Conservation (phyloP, 2,113 vertebrate species). For the Rhinichthys klamathensis region DNA sequence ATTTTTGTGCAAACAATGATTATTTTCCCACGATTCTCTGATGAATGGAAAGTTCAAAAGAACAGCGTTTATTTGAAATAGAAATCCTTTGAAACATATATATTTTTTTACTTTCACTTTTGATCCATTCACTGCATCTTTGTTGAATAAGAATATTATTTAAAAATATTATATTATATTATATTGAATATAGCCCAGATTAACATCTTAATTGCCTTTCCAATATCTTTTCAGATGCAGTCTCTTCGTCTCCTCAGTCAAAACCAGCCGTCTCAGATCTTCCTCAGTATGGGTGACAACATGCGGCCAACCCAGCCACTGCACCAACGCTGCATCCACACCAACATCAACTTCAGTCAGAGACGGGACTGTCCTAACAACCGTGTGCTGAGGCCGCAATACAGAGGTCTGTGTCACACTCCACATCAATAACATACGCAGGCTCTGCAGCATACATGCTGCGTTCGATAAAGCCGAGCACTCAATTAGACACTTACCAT, state of each 20-base stretch:
- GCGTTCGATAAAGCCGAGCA: background rate
- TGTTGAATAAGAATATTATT: background rate
- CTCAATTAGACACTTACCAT: background rate
- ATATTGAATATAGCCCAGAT: background rate
- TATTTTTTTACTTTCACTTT: background rate
- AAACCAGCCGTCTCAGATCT: conserved; percentile 96
- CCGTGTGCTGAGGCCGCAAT: conserved; percentile 90
- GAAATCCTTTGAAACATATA: background rate
- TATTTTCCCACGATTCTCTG: too few species aligned
- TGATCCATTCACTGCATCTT: too few species aligned
- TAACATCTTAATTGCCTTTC: background rate
- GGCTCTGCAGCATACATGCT: background rate
- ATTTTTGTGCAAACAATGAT: background rate
- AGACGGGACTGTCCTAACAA: conserved; percentile 95
- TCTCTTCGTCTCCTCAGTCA: conserved; percentile 95
- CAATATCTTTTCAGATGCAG: conserved; percentile 82
- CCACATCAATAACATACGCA: background rate
- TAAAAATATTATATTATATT: background rate
- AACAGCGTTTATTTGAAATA: too few species aligned
- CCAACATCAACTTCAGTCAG: conserved; percentile 97
- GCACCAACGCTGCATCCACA: conserved; percentile 94
- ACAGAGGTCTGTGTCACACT: conserved; percentile 81
- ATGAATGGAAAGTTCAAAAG: too few species aligned
- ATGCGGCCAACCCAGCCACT: conserved; percentile 89
- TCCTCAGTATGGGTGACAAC: conserved; percentile 97